A percentile compares a stretch with the other conserved stretches of the same genome.
Evolutionary conservation across 2,888 invertebrate genomes (phyloP).

Genomic region (Clitarchus hookeri): DNA sequence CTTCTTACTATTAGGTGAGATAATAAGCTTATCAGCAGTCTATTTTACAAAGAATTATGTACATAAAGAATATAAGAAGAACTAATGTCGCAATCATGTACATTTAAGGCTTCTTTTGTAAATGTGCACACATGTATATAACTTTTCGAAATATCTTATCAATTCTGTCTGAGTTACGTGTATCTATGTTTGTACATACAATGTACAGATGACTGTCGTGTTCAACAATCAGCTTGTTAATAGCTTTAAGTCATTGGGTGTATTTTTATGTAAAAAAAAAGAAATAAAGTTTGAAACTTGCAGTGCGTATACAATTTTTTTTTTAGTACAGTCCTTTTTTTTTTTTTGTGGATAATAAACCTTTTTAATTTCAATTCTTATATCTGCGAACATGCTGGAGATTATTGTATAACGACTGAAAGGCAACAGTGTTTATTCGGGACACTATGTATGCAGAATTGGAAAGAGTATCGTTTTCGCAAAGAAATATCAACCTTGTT

Average conservation of each 20-base stretch:
- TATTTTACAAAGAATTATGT: neutral
- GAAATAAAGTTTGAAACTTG: neutral
- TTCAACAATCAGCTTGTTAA: slow-evolving; percentile 8
- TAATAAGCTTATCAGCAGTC: neutral
- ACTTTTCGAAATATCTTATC: neutral
- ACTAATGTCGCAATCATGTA: neutral
- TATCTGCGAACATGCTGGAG: no score
- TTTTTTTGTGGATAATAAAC: no score
- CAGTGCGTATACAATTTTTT: neutral
- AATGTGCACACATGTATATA: neutral
- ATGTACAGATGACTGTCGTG: neutral
- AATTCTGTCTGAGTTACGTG: neutral
- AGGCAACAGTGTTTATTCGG: no score
- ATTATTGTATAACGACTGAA: no score
- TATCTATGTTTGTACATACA: neutral
- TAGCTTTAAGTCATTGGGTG: neutral
- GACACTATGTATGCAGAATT: no score
- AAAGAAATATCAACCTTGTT: no score
- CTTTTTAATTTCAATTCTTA: no score
- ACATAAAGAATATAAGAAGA: neutral
- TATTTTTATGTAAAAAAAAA: neutral
- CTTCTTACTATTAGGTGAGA: neutral
- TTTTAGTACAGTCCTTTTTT: no score
- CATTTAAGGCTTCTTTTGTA: neutral
- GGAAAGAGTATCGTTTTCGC: no score